A percentile compares a stretch with the other conserved stretches of the same genome.
phyloP scores from a whole-genome alignment of 2,113 vertebrate genomes.

The Neofelis nebulosa region DNA sequence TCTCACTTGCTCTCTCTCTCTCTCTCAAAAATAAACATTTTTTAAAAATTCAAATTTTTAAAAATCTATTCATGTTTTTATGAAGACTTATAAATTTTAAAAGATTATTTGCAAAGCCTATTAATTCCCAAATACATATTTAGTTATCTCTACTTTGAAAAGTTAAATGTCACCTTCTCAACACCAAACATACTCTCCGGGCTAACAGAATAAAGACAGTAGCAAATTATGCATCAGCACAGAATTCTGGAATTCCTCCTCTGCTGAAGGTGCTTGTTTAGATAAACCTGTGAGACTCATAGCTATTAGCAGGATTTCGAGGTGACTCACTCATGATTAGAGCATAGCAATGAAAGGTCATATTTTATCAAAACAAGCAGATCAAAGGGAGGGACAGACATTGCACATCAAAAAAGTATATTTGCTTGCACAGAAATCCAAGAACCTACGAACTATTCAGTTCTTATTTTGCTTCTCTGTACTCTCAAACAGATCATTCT shows the following conservation, averaged over 20 bases:
- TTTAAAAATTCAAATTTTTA: neutral
- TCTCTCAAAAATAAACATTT: too few species aligned
- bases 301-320: neutral
- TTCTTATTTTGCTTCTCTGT: neutral
- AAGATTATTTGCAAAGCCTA: slow-evolving; percentile 7
- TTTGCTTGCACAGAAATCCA: neutral
- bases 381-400: neutral
- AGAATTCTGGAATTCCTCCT: neutral
- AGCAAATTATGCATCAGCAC: neutral
- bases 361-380: neutral
- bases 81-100: neutral
- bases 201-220: neutral
- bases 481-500: neutral
- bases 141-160: slow-evolving; percentile 35
- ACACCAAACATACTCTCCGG: neutral
- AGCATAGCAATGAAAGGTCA: neutral
- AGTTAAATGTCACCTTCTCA: slow-evolving; percentile 28
- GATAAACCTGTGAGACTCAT: neutral
- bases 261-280: neutral
- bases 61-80: neutral
- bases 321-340: neutral
- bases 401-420: neutral
- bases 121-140: neutral
- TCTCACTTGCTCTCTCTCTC: too few species aligned
- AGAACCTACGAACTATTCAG: neutral